Evolutionary conservation across 1,140 invertebrate species (phyloP).

Genomic region (Popillia japonica): DNA sequence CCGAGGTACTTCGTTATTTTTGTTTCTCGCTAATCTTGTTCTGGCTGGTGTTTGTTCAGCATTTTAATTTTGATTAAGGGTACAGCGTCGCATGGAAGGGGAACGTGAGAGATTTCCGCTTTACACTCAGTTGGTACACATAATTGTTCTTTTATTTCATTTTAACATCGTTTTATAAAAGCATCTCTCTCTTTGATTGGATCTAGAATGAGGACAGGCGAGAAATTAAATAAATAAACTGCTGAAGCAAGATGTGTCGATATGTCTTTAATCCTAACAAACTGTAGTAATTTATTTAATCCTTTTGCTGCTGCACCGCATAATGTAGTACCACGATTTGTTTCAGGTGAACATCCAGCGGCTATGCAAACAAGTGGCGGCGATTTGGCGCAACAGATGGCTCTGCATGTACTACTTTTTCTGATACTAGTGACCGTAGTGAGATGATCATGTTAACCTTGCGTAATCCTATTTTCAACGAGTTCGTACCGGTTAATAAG

Average conservation of each 20-base stretch:
- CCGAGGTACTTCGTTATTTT: background rate
- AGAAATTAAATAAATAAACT: background rate
- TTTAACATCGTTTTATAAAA: background rate
- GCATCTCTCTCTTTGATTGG: background rate
- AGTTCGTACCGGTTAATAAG: background rate
- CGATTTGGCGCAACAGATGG: constrained; percentile 53
- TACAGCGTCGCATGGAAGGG: background rate
- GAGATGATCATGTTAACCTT: constrained; percentile 53
- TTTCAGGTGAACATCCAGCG: constrained; percentile 77
- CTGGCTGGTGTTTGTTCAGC: constrained; percentile 25
- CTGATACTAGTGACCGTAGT: constrained; percentile 47
- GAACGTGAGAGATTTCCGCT: background rate
- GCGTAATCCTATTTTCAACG: background rate
- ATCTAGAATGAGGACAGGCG: background rate
- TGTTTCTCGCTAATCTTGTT: constrained; percentile 34
- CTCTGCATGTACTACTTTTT: constrained; percentile 47
- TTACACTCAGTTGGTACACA: background rate
- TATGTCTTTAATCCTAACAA: no score
- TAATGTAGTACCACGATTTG: constrained; percentile 45
- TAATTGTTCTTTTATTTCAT: background rate
- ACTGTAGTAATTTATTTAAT: no score
- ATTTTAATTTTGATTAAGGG: constrained; percentile 35
- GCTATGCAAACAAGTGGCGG: constrained; percentile 77
- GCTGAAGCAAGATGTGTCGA: no score
- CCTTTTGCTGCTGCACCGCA: no score